These are phyloP conservation scores for Irena cyanogastra DNA, from an alignment of 2,113 vertebrate species.

Conservation along the genomic window DNA sequence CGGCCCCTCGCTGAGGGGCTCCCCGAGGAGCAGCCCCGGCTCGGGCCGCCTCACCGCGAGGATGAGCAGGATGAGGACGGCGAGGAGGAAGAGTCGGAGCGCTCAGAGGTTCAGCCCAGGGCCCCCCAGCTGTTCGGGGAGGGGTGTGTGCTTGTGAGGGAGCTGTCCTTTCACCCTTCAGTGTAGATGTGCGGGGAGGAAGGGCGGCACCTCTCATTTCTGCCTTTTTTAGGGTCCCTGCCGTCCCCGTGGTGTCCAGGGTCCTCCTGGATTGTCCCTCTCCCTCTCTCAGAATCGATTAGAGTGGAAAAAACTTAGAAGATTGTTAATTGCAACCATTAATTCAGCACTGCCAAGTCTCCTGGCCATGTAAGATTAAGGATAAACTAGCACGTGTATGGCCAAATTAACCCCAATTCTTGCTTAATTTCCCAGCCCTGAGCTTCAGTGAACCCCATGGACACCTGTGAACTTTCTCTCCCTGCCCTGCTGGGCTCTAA, in stretches of 20 bases:
- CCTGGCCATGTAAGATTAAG: background rate
- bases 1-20: background rate
- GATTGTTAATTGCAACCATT: fast-evolving
- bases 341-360: background rate
- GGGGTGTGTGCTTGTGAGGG: background rate
- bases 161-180: fast-evolving
- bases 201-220: background rate
- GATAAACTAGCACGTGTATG: fast-evolving
- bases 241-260: fast-evolving
- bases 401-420: background rate
- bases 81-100: background rate
- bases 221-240: background rate
- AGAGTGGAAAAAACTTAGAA: fast-evolving
- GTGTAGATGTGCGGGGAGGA: background rate
- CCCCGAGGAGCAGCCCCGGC: background rate
- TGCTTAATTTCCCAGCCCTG: background rate
- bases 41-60: background rate
- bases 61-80: background rate
- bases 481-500: background rate
- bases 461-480: background rate
- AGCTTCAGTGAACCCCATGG: fast-evolving
- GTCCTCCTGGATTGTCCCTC: background rate
- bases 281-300: too few species aligned
- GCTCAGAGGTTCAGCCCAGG: slow-evolving; percentile 35
- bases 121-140: background rate